Conservation (phyloP, 2,888 invertebrate genomes). For the Mycogona germanica region DNA sequence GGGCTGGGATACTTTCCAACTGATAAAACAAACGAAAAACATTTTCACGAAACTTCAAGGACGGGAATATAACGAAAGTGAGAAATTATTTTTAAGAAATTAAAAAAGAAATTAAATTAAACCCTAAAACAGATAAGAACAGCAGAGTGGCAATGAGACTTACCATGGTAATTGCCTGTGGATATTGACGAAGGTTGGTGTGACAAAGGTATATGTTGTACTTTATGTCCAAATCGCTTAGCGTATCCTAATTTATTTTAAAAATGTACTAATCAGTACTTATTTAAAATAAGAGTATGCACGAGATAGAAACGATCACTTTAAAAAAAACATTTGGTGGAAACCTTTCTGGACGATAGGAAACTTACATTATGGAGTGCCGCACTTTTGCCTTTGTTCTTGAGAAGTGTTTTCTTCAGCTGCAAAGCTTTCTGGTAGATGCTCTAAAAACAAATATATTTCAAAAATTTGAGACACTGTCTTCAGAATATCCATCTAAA, state of each 20-base stretch:
- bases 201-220: conserved; percentile 58
- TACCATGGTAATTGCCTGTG: conserved; percentile 43
- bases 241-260: conserved; percentile 28
- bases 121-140: background rate
- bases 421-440: conserved; percentile 51
- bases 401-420: conserved; percentile 48
- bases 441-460: conserved; percentile 27
- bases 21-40: conserved; percentile 22
- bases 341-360: too few species aligned
- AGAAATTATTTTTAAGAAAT: background rate
- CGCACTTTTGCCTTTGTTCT: conserved; percentile 29
- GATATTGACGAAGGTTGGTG: conserved; percentile 48
- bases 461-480: too few species aligned
- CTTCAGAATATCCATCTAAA: too few species aligned
- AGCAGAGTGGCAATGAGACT: conserved; percentile 20
- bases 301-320: conserved; percentile 11
- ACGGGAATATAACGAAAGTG: background rate
- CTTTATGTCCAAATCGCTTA: conserved; percentile 47
- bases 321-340: too few species aligned
- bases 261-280: conserved; percentile 4
- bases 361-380: conserved; percentile 17
- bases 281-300: conserved; percentile 30
- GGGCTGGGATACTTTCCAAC: conserved; percentile 46
- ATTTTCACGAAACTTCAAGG: too few species aligned
- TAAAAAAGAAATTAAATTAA: background rate